phyloP scores from a whole-genome alignment of 92 coral and sea anemone genomes.

The Porites lobata region DNA sequence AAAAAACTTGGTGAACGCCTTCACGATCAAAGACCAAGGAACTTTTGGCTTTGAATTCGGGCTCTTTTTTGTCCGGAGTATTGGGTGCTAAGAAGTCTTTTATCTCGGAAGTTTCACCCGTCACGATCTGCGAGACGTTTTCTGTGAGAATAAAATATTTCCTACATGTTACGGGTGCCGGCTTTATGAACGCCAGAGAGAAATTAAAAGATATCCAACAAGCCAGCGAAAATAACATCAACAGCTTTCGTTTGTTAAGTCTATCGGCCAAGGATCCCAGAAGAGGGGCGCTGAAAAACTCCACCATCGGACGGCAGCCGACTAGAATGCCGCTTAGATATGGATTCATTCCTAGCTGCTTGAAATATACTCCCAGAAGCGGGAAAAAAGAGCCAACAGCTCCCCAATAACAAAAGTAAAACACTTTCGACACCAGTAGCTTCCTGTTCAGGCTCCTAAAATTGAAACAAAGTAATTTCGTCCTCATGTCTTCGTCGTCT shows the following conservation, averaged over 20 bases:
- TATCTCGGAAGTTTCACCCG: conserved; percentile 89
- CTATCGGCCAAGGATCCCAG: conserved; percentile 97
- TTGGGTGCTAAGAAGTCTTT: conserved; percentile 91
- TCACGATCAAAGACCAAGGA: conserved; percentile 96
- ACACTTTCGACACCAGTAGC: conserved; percentile 91
- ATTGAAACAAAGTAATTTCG: conserved; percentile 12
- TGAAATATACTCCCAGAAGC: conserved; percentile 97
- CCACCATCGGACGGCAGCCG: conserved; percentile 99
- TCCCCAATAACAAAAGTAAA: conserved; percentile 99
- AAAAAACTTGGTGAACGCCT: conserved; percentile 97
- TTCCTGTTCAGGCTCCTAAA: conserved; percentile 71
- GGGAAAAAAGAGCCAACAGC: conserved; percentile 99
- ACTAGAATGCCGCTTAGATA: conserved; percentile 95
- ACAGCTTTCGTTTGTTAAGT: conserved; percentile 86
- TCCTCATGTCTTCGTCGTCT: neutral
- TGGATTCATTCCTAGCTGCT: conserved; percentile 99
- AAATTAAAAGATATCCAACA: conserved; percentile 97
- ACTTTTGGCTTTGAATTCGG: conserved; percentile 95
- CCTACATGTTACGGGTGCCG: conserved; percentile 99
- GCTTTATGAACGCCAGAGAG: conserved; percentile 96
- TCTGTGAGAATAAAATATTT: conserved; percentile 95
- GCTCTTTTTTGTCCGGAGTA: conserved; percentile 89
- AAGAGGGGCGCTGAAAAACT: conserved; percentile 95
- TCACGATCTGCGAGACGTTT: conserved; percentile 94
- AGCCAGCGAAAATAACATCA: conserved; percentile 88